Evolutionary conservation across 2,113 vertebrate genomes (phyloP).

Genomic region (Carollia perspicillata): DNA sequence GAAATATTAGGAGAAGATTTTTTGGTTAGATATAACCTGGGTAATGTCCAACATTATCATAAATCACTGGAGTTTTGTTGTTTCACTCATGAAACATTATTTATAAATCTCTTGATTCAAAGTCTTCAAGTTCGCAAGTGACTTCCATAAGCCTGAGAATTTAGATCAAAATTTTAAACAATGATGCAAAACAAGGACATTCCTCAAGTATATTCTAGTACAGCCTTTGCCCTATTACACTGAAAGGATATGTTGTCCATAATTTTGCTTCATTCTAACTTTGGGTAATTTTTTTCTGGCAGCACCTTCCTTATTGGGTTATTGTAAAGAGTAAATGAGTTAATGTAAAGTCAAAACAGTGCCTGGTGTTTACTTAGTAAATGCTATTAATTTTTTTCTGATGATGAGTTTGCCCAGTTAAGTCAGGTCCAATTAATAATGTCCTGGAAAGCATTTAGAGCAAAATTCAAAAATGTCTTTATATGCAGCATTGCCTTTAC

Average conservation of each 20-base stretch:
- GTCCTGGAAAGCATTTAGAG: neutral
- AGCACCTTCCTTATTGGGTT: neutral
- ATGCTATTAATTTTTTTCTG: neutral
- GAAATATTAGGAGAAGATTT: neutral
- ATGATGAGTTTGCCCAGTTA: neutral
- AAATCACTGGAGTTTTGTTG: neutral
- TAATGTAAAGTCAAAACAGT: neutral
- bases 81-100: neutral
- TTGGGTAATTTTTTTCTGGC: neutral
- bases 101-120: neutral
- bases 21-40: neutral
- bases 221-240: neutral
- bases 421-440: neutral
- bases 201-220: neutral
- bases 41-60: neutral
- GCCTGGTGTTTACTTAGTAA: neutral
- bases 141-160: neutral
- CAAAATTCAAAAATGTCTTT: neutral
- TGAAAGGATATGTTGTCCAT: neutral
- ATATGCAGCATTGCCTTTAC: neutral
- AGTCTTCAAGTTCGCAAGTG: neutral
- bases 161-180: neutral
- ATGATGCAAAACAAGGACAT: neutral
- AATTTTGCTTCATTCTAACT: neutral
- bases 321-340: neutral